A percentile compares a stretch with the other conserved stretches of the same genome.
Evolutionary conservation across 2,797 vertebrate genomes (phyloP).

Genomic region (Typhlichthys subterraneus): DNA sequence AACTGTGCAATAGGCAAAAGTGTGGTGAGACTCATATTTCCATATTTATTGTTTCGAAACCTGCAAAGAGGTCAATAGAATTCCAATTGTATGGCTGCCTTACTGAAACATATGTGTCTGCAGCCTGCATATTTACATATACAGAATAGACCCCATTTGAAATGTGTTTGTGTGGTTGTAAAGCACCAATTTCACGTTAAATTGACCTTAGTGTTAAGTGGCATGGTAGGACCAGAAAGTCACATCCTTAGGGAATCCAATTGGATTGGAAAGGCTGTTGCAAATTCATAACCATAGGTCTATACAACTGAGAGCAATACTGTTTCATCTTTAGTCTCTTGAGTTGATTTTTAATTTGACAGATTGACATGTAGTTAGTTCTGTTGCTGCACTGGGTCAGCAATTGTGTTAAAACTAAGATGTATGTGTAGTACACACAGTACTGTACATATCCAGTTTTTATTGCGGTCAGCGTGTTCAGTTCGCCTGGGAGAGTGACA

Average conservation of each 20-base stretch:
- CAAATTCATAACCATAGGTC: background rate
- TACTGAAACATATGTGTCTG: conserved; percentile 64
- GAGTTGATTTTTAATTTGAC: no score
- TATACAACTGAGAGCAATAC: background rate
- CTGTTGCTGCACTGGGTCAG: no score
- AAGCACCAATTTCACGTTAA: conserved; percentile 13
- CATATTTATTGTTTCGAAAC: conserved; percentile 83
- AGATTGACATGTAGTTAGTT: no score
- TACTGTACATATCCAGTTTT: no score
- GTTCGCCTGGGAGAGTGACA: no score
- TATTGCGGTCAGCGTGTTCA: no score
- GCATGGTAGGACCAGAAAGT: no score
- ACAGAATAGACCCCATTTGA: conserved; percentile 33
- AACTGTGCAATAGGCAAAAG: conserved; percentile 72
- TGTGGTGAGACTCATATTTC: conserved; percentile 74
- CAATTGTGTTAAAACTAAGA: no score
- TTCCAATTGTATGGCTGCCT: conserved; percentile 74
- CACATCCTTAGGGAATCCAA: background rate
- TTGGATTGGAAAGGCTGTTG: background rate
- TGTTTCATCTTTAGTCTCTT: no score
- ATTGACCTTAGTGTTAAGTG: background rate
- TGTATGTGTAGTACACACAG: no score
- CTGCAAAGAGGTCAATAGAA: conserved; percentile 77
- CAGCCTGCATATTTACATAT: conserved; percentile 22
- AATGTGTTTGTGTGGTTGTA: conserved; percentile 52